These are phyloP conservation scores for Malacosoma neustria DNA, from an alignment of 2,888 invertebrate genomes.

Conservation along the genomic window DNA sequence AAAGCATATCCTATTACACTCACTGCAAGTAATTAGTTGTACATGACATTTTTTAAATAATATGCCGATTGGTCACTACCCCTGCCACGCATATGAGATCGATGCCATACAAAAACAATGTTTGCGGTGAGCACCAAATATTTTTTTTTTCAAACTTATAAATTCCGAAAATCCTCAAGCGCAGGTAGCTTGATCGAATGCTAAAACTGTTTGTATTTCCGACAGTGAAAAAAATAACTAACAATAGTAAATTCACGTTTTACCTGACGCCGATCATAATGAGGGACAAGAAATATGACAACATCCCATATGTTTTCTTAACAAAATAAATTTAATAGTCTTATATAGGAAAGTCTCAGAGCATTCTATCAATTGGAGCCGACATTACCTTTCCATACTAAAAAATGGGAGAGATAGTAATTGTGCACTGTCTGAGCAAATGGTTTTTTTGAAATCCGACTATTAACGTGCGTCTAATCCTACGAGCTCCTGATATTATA, in stretches of 20 bases:
- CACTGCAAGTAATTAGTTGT: too few relatives aligned
- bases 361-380: constrained; percentile 6
- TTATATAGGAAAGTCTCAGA: too few relatives aligned
- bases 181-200: constrained; percentile 64
- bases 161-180: constrained; percentile 61
- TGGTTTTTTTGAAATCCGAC: too few relatives aligned
- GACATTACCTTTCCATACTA: too few relatives aligned
- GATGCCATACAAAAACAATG: constrained; percentile 62
- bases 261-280: constrained; percentile 70
- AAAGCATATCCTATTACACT: too few relatives aligned
- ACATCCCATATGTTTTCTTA: constrained; percentile 45
- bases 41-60: too few relatives aligned
- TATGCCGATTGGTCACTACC: constrained; percentile 26
- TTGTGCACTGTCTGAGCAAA: too few relatives aligned
- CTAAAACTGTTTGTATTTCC: constrained; percentile 69
- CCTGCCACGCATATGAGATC: constrained; percentile 32
- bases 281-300: constrained; percentile 67
- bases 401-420: too few relatives aligned
- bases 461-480: too few relatives aligned
- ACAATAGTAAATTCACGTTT: constrained; percentile 54
- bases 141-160: constrained; percentile 58
- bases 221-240: constrained; percentile 42
- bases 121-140: constrained; percentile 64
- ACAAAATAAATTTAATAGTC: constrained; percentile 22
- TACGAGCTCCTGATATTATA: too few relatives aligned